Conservation (phyloP, 2,888 invertebrate species). For the Cryptophagus acutangulus region DNA sequence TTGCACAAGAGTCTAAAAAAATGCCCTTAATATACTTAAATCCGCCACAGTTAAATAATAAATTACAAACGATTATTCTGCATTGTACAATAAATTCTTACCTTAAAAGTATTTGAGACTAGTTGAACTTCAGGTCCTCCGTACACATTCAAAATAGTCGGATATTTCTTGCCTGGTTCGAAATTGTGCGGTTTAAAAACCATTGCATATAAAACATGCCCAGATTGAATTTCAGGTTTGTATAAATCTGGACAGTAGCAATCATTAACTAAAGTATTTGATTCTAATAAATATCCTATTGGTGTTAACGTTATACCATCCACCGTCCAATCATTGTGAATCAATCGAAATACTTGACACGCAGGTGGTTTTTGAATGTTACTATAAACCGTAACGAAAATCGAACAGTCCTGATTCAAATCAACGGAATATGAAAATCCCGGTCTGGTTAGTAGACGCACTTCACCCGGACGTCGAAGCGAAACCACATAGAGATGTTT, state of each 20-base stretch:
- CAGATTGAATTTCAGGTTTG: slow-evolving; percentile 63
- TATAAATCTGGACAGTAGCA: slow-evolving; percentile 69
- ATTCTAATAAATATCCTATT: slow-evolving; percentile 67
- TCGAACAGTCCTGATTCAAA: slow-evolving; percentile 72
- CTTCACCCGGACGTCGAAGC: slow-evolving; percentile 64
- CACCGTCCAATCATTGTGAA: slow-evolving; percentile 63
- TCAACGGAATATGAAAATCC: slow-evolving; percentile 83
- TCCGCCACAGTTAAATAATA: too few relatives aligned
- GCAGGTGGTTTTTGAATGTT: slow-evolving; percentile 76
- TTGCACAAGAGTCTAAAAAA: not conserved
- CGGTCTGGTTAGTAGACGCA: slow-evolving; percentile 71
- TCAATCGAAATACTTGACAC: slow-evolving; percentile 70
- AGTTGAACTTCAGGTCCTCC: slow-evolving; percentile 98
- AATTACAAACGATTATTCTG: too few relatives aligned
- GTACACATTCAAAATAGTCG: slow-evolving; percentile 94
- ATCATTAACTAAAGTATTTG: slow-evolving; percentile 49
- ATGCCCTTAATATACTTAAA: not conserved
- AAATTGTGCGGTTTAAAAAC: slow-evolving; percentile 80
- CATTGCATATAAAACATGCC: slow-evolving; percentile 76
- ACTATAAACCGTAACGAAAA: slow-evolving; percentile 78
- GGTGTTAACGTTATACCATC: slow-evolving; percentile 64
- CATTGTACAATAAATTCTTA: too few relatives aligned
- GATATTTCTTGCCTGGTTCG: slow-evolving; percentile 66
- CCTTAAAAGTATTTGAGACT: slow-evolving; percentile 93
- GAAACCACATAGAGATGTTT: slow-evolving; percentile 87